Base-by-base conservation (phyloP, 2,797 vertebrate species). In the Podarcis siculus region DNA sequence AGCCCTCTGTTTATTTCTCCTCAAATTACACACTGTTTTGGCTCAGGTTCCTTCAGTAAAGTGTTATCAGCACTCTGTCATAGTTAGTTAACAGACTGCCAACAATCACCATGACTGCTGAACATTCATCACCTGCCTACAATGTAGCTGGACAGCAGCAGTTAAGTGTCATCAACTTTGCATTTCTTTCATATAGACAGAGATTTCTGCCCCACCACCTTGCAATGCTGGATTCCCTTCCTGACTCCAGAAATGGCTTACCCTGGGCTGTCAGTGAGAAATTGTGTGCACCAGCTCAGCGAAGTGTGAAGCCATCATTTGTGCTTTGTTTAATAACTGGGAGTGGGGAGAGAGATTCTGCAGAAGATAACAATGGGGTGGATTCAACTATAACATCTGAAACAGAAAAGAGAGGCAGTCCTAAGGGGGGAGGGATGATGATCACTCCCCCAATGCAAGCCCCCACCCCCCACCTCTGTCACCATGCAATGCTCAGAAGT, bases 401-500 rank as follows among this genome's bases (percentile, higher is more conserved):
- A 78, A 21, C 85, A 87, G 87, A 86, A 58, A 37, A 81, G 5
- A 0, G 0, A 0, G 1, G 7, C 0, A 5, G 27, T 32, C 87
- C 64, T 45, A 23, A 82, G 83, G 78, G 13, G 19, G 78, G 67
- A 8, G 61, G 61, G 10, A 3, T 69, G 1, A 12, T 0, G 45
- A 27, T 55, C 73, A 32, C 4, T 0, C 2, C 30, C 32, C 23
- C 45, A 35, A 4, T 42, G 9, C 5, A 32, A 35, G 32, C 42
- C 30, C 39, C 55, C 75, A 49, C 13, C 2, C 0, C 55, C 5
- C 72, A 55, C 85, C 49, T n/a, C 79, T 15, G n/a, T 83, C 76
- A 76, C 0, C 0, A 72, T 79, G 66, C 85, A 0, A 0, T 35
- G 37, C 91, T 88, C 82, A 45, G 27, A 78, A 23, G 61, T 27